Base-by-base conservation (phyloP, 2,797 vertebrate species). In the Allobates femoralis region DNA sequence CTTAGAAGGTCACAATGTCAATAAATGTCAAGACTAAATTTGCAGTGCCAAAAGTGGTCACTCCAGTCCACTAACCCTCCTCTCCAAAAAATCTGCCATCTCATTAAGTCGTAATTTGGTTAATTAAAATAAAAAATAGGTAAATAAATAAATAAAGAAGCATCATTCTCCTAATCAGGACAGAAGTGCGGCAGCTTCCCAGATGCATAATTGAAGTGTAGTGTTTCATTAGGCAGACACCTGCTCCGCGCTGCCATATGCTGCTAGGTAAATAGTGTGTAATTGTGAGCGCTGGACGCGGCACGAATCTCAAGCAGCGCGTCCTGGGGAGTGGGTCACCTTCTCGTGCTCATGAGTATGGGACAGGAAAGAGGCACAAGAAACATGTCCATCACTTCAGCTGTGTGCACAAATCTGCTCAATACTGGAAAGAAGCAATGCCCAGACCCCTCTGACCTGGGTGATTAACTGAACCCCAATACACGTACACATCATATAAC, bases 111-210 rank as follows among this genome's bases (percentile, higher is more conserved):
- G 56, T 79, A 84, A 84, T 87, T 83, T 78, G 76, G 55, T 58
- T 84, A 80, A 87, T 87, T 83, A 84, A 83, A 87, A 34, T 55
- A 83, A 87, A 86, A 82, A 85, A 79, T 69, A 74, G 64, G 26
- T 6, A 74, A 87, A 84, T 87, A 87, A 87, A 87, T 87, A 87
- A 87, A 84, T 84, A 87, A 87, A 83, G 8, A 74, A 23, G 23
- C 81, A 23, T 74, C 81, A 79, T 87, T 69, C 76, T 74, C 11
- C 66, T 84, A 91, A 91, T 88, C 89, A 88, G 89, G 81, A 51
- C 91, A 89, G 91, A 90, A 90, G 85, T 79, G 89, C 87, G 92
- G 90, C 89, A 84, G 85, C 89, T 89, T 92, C 92, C 91, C 92
- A 89, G 91, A 92, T 79, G 75, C 91, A 91, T 87, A 87, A 90